These are phyloP conservation scores for Hirudo medicinalis DNA, from an alignment of 1,140 invertebrate genomes.

Conservation along the genomic window DNA sequence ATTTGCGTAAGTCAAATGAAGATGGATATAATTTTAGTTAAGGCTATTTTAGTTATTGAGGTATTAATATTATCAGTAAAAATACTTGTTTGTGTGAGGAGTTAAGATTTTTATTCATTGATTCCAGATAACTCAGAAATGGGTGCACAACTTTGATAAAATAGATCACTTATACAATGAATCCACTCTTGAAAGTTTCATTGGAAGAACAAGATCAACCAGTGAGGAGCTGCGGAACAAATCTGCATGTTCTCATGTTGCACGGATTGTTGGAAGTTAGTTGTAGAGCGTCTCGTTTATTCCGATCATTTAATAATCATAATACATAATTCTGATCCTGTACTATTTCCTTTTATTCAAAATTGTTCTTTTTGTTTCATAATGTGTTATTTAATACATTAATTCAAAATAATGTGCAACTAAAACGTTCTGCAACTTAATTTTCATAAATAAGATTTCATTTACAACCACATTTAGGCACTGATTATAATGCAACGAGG, in stretches of 20 bases:
- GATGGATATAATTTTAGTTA: background rate
- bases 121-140: slow-evolving; percentile 38
- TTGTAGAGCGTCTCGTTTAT: no score
- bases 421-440: background rate
- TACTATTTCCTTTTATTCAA: no score
- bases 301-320: no score
- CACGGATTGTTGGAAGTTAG: slow-evolving; percentile 34
- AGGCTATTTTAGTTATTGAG: no score
- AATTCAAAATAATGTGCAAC: no score
- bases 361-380: no score
- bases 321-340: no score
- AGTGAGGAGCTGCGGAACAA: slow-evolving; percentile 35
- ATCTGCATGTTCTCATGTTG: slow-evolving; percentile 34
- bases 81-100: no score
- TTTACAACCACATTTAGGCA: slow-evolving; percentile 26
- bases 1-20: no score
- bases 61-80: no score
- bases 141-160: slow-evolving; percentile 31
- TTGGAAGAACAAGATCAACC: slow-evolving; percentile 31
- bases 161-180: slow-evolving; percentile 22
- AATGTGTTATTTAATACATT: no score
- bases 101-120: no score
- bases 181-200: slow-evolving; percentile 31
- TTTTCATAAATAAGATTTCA: background rate
- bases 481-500: slow-evolving; percentile 30